Base-by-base conservation (phyloP, 2,888 invertebrate species). In the Protophormia terraenovae region DNA sequence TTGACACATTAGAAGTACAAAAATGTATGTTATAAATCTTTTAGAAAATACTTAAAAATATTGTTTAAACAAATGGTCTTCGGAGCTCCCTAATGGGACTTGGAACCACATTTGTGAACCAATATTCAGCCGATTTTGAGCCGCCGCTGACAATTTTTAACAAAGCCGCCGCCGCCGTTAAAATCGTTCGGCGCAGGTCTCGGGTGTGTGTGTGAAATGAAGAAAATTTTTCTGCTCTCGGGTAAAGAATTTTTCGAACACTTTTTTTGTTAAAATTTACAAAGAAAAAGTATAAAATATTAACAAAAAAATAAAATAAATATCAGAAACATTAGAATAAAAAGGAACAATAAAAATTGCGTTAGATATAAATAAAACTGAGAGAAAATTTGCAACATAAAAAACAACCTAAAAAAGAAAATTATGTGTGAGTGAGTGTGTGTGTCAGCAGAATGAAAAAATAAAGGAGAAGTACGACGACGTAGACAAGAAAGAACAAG, bases 181-280 rank as follows among this genome's bases (percentile, higher is more conserved):
- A n/a, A n/a, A n/a, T n/a, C n/a, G n/a, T n/a, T n/a, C n/a, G n/a
- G n/a, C n/a, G 50, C 24, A 64, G 41, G 79, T 71, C 79, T 78
- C 77, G 76, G 73, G 84, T 75, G 78, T 75, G 78, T 83, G 79
- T 79, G 83, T 83, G 78, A 83, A 81, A 83, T 83, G 75, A 82
- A 77, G 78, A 78, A 83, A 83, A 83, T 41, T 86, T 82, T 85
- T 83, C 80, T 73, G 83, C 73, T 86, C 69, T 83, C 72, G 69
- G 79, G 83, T 79, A 72, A 82, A 77, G 53, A 73, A 29, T 72
- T 69, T 50, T 47, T 29, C 45, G 45, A 47, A 72, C n/a, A 55
- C 22, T 35, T 53, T 58, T 45, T 32, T 71, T 67, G 12, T 55
- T 67, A n/a, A 78, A 76, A 76, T 73, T 58, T 50, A 47, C 29